Evolutionary conservation across 2,113 vertebrate species (phyloP), one percentile per base, ranked within the genome.

Genomic region (Tetraodon nigroviridis): DNA sequence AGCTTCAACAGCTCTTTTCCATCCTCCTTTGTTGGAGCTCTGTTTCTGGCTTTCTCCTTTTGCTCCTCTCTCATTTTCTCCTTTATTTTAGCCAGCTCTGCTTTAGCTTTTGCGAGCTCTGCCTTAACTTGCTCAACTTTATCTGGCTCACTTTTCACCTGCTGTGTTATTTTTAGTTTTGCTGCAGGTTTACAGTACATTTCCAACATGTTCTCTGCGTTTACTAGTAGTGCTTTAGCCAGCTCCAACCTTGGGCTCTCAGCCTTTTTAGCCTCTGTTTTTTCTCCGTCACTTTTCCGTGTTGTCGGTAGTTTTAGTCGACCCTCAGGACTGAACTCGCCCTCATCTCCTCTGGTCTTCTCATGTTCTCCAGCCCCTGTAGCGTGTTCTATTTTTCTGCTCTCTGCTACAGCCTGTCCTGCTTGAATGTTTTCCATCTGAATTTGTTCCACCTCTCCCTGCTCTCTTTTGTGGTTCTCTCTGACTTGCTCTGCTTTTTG

Each of bases 91-190:
- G 76, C 80, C 27, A 87, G 18, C 51, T 87, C 85, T 11, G 72
- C 81, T 70, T 83, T 88, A 17, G 83, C 73, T 73, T 85, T 86
- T 12, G 84, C 86, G 51, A 80, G 61, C 67, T 88, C 84, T 2
- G 70, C 71, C 67, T 84, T 87, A 0, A 83, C 78, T 55, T 67
- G 65, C 48, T 84, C 66, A 14, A 86, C 68, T 73, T 67, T 81
- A 49, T 75, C 78, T 27, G 76, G 73, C 40, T 84, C 80, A 52
- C 7, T 32, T 66, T 71, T 81, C 20, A 70, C 42, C 2, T 59
- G 51, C 6, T 73, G 71, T 27, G 17, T 24, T 10, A 46, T 24
- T 41, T 40, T 32, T 37, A 50, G 48, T 49, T 68, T 73, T 55
- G 55, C 47, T 62, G 55, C 20, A 4, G 69, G 51, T 67, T 82